Conservation (phyloP, 2,797 vertebrate genomes). For the Lagocephalus sceleratus region DNA sequence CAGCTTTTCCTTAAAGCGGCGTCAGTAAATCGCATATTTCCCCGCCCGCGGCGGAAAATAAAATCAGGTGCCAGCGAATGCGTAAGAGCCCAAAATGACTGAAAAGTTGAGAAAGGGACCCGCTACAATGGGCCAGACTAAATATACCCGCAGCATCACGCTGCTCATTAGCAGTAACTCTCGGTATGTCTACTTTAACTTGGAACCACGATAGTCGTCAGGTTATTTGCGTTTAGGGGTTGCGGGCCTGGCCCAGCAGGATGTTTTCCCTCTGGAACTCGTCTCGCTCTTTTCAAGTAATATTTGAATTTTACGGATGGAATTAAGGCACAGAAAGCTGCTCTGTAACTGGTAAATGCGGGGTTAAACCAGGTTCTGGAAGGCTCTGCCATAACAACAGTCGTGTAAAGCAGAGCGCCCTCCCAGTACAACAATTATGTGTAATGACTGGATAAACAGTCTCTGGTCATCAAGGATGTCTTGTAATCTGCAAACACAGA, state of each 20-base stretch:
- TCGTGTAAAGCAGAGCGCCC: too few relatives aligned
- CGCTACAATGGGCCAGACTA: constrained; percentile 15
- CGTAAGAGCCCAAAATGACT: neutral
- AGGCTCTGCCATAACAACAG: neutral
- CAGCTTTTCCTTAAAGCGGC: neutral
- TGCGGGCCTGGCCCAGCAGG: constrained; percentile 25
- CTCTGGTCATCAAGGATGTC: too few relatives aligned
- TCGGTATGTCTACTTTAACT: neutral
- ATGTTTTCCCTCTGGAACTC: constrained; percentile 9
- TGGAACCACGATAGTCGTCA: constrained; percentile 20
- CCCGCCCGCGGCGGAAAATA: neutral
- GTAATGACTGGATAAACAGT: too few relatives aligned
- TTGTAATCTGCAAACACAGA: too few relatives aligned
- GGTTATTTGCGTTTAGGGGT: constrained; percentile 21
- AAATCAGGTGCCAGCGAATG: neutral
- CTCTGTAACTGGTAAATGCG: neutral
- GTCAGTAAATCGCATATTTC: neutral
- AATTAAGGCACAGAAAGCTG: constrained; percentile 26
- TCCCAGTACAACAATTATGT: too few relatives aligned
- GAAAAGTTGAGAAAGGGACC: neutral
- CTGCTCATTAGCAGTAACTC: constrained; percentile 36
- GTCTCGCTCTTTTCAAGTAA: too few relatives aligned
- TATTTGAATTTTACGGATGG: constrained; percentile 22
- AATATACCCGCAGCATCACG: constrained; percentile 34
- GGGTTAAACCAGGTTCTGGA: constrained; percentile 15